A percentile compares a stretch with the other conserved stretches of the same genome.
These are phyloP conservation scores for Pygathrix nemaeus DNA, from an alignment of 2,113 vertebrate species.

Conservation along the genomic window DNA sequence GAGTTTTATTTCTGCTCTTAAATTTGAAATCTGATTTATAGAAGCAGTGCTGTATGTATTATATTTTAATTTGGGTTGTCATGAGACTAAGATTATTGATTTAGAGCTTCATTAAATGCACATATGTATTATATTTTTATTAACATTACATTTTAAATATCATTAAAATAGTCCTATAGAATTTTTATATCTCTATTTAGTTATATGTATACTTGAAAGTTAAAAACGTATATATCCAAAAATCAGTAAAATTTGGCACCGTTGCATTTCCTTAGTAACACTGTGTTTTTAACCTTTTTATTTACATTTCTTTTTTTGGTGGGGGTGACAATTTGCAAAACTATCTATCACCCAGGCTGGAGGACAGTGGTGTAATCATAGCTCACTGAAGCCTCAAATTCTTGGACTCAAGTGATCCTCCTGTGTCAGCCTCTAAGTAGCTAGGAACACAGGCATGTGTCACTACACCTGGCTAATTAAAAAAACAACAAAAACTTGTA, in stretches of 20 bases:
- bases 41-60: background rate
- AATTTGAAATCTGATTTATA: constrained; percentile 30
- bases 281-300: background rate
- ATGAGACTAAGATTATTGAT: background rate
- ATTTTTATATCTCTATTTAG: background rate
- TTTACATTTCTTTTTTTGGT: background rate
- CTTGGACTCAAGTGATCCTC: too few species aligned
- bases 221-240: constrained; percentile 2
- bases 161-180: background rate
- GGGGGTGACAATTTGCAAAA: too few species aligned
- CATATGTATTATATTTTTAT: background rate
- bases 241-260: background rate
- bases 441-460: too few species aligned
- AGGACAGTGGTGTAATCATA: too few species aligned
- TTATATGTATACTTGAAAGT: background rate
- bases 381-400: too few species aligned
- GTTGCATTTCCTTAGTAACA: background rate
- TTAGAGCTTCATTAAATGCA: background rate
- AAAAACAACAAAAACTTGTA: too few species aligned
- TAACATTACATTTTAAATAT: constrained; percentile 27
- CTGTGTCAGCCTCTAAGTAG: too few species aligned
- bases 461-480: too few species aligned
- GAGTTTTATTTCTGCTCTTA: constrained; percentile 34
- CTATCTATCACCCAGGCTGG: too few species aligned
- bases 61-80: constrained; percentile 25